Evolutionary conservation across 2,888 invertebrate genomes (phyloP), one percentile per base, ranked within the genome.

Genomic region (Polia nebulosa): DNA sequence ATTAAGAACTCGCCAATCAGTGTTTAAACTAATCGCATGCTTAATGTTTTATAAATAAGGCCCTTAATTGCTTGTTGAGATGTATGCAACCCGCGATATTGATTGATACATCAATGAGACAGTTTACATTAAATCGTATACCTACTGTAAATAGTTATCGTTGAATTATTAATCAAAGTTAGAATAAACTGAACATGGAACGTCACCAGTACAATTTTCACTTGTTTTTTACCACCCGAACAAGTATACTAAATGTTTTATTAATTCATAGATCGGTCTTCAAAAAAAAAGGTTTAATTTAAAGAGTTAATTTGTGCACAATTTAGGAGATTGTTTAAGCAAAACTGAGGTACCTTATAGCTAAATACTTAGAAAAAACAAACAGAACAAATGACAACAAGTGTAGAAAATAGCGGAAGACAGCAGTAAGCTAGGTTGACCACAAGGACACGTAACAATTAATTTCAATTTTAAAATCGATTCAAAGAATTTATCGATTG

Each of bases 331-430:
- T 39, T 53, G 56, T 80, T 66, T 52, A 65, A 39, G 32, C 67
- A 62, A 59, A 65, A 70, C 56, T 66, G 60, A 45, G 57, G 45
- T 68, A 72, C 45, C 70, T 82, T 83, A 81, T 32, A 17, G 41
- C 70, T 83, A 74, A 64, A 76, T 58, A 77, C 39, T 41, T 53
- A 74, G 52, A 68, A 72, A 73, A 39, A 77, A 77, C 72, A 75
- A 79, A 84, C 72, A 82, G 76, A 80, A 80, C 71, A 81, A 81
- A 76, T 79, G 62, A 77, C 79, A 83, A 83, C 80, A 78, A 76
- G 69, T 80, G 62, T 70, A 77, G 56, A 75, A 58, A 70, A 75
- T 27, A 78, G 73, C 52, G 84, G 84, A 83, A 83, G 83, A 83
- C 82, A 53, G 27, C 63, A 77, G 61, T 44, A 78, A 75, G 66